A percentile compares a stretch with the other conserved stretches of the same genome.
These are phyloP conservation scores for Chauna torquata DNA, from an alignment of 2,113 vertebrate genomes.

Conservation along the genomic window DNA sequence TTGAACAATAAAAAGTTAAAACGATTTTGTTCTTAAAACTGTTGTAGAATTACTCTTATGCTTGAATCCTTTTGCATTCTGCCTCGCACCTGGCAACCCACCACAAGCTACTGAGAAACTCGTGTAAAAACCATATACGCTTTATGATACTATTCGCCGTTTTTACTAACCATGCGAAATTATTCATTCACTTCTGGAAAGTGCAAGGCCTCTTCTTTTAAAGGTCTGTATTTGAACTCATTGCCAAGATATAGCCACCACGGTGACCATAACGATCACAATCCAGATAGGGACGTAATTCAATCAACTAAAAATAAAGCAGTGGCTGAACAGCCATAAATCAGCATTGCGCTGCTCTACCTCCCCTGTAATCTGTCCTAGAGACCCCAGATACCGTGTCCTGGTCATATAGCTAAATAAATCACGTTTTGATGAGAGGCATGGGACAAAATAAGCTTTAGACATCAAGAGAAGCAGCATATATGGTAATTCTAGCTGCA, in stretches of 20 bases:
- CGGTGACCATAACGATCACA: not conserved
- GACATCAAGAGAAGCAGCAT: not conserved
- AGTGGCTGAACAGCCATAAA: not conserved
- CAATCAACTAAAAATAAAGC: slow-evolving; percentile 20
- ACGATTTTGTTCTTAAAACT: slow-evolving; percentile 7
- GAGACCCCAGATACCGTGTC: not conserved
- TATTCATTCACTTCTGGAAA: slow-evolving; percentile 4
- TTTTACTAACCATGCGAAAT: not conserved
- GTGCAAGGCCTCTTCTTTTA: not conserved
- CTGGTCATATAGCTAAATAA: not conserved
- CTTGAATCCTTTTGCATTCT: slow-evolving; percentile 6
- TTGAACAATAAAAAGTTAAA: slow-evolving; percentile 19
- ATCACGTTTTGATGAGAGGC: not conserved
- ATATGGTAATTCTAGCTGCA: not conserved
- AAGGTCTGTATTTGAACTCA: not conserved
- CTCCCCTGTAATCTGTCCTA: not conserved
- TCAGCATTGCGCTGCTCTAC: not conserved
- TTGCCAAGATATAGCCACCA: not conserved
- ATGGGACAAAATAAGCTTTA: not conserved
- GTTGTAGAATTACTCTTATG: not conserved
- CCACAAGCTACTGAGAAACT: not conserved
- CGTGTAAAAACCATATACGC: not conserved
- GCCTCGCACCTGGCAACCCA: slow-evolving; percentile 6
- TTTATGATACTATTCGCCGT: not conserved
- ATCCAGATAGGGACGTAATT: not conserved